phyloP scores from a whole-genome alignment of 2,113 vertebrate genomes.

The Syngnathoides biaculeatus region DNA sequence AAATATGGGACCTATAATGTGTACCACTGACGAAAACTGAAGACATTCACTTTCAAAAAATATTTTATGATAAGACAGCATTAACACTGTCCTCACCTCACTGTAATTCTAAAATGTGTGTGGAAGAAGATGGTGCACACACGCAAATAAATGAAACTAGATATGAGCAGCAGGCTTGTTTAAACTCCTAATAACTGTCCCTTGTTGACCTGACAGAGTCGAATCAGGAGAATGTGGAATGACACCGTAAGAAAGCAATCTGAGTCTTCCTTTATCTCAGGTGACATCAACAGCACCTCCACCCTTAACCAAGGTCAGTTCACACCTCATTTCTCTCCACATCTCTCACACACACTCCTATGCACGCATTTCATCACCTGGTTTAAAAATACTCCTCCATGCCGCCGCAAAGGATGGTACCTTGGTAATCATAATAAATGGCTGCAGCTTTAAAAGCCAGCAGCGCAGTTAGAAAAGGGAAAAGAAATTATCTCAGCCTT shows the following conservation, averaged over 20 bases:
- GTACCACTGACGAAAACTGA: conserved; percentile 1
- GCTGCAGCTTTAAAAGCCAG: conserved; percentile 41
- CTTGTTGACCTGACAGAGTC: conserved; percentile 87
- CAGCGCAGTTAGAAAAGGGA: conserved; percentile 6
- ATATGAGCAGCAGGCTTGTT: conserved; percentile 45
- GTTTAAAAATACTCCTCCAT: conserved; percentile 51
- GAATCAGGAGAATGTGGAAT: conserved; percentile 99
- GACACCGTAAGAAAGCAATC: conserved; percentile 99
- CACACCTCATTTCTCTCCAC: conserved; percentile 67
- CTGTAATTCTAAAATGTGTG: conserved; percentile 6
- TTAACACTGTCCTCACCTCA: neutral
- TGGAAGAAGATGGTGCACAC: conserved; percentile 8
- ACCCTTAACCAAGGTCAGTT: conserved; percentile 99
- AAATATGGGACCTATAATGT: neutral
- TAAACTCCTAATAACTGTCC: conserved; percentile 68
- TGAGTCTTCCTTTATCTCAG: conserved; percentile 99
- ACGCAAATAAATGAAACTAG: conserved; percentile 36
- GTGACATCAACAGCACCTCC: conserved; percentile 99
- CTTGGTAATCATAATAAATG: conserved; percentile 44
- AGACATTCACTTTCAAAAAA: neutral
- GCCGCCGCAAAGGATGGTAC: conserved; percentile 14
- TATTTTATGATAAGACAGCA: neutral
- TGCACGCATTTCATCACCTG: conserved; percentile 59
- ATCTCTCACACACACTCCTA: conserved; percentile 41
- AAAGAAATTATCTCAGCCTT: conserved; percentile 25